Base-by-base conservation (phyloP, 2,797 vertebrate genomes). In the Peromyscus eremicus region DNA sequence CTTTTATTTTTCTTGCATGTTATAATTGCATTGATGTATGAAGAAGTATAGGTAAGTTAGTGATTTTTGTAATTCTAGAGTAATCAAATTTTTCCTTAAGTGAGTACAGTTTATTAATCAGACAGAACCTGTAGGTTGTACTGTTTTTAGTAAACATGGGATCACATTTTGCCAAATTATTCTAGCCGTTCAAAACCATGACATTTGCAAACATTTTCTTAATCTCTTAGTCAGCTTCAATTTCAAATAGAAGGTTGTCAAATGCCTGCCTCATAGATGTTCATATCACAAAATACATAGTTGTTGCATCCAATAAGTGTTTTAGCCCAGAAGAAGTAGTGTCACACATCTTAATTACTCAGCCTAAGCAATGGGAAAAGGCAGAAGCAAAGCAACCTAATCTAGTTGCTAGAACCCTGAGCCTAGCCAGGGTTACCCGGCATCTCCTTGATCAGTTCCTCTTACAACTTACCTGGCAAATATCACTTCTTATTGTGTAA, bases 201-300 rank as follows among this genome's bases (percentile, higher is more conserved):
- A 92, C 71, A 81, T 92, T 97, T 85, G 55, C 73, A 94, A 94
- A 89, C 90, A 93, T 76, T 95, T 95, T 91, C 21, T 11, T 81
- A 43, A 71, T 85, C 37, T 95, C n/a, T 11, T 84, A 88, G 27
- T 96, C 66, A 96, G 8, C 77, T 29, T 91, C 3, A 21, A 1
- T 93, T 88, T 46, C 87, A 71, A 95, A 82, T 89, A 95, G n/a
- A 32, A 64, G 6, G 11, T 79, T 86, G 19, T 95, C 88, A 46
- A n/a, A 71, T 95, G 37, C 8, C 57, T 95, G 25, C 23, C 19
- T 89, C 52, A 77, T 62, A 62, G 43, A 80, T 32, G 27, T 52
- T 92, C 52, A 13, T 17, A 79, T 75, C 76, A 32, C 49, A 5
- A n/a, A 89, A 95, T 73, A 40, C 34, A 88, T 77, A 52, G 70